Percentiles rank a stretch among this genome's conserved stretches.
Conservation (phyloP, 1,140 invertebrate species). For the fruit fly (Drosophila melanogaster) region DNA sequence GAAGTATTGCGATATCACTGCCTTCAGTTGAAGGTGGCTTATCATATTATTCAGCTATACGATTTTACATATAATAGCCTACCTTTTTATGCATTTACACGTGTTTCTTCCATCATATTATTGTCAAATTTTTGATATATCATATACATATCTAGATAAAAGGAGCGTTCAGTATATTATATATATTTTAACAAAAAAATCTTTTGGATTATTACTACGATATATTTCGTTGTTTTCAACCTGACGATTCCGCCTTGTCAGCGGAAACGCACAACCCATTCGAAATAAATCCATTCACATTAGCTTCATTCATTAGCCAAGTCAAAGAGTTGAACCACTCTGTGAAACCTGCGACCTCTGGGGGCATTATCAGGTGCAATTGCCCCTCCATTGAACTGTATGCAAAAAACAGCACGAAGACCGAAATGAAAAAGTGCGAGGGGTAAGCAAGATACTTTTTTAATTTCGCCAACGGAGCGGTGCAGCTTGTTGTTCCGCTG, state of each 20-base stretch:
- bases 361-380: constrained; percentile 36
- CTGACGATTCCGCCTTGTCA: background rate
- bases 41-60: no score
- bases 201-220: background rate
- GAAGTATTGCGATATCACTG: background rate
- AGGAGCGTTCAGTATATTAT: background rate
- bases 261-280: constrained; percentile 16
- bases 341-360: constrained; percentile 29
- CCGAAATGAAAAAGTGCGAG: constrained; percentile 1
- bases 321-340: constrained; percentile 36
- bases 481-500: constrained; percentile 25
- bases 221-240: no score
- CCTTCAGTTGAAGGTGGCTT: no score
- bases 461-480: constrained; percentile 20
- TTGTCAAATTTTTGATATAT: no score
- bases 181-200: background rate
- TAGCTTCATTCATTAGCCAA: constrained; percentile 53
- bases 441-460: background rate
- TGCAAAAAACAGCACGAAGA: constrained; percentile 11
- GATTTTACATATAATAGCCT: no score
- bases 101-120: no score
- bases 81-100: no score
- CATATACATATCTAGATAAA: no score
- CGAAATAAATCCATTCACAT: constrained; percentile 28
- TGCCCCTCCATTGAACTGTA: constrained; percentile 47